Conservation (phyloP, 1,140 invertebrate genomes). For the Hesperophylax magnus region DNA sequence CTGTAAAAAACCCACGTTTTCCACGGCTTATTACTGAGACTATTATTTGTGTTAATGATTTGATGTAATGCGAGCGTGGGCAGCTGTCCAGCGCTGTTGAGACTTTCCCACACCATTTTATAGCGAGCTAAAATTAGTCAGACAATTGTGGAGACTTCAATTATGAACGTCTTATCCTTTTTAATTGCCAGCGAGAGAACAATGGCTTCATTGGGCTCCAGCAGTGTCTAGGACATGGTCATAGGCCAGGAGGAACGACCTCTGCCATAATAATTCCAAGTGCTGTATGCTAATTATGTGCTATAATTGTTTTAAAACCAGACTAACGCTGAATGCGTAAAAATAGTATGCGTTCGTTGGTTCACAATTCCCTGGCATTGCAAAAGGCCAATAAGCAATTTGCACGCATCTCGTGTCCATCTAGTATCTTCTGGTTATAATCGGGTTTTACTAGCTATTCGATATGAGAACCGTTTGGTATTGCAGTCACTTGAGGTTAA, state of each 20-base stretch:
- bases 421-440: no score
- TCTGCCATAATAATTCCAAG: no score
- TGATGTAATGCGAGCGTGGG: constrained; percentile 22
- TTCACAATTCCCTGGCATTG: no score
- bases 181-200: constrained; percentile 18
- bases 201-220: constrained; percentile 7
- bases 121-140: constrained; percentile 33
- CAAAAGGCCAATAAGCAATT: no score
- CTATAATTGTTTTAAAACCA: no score
- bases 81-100: background rate
- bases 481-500: no score
- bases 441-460: no score
- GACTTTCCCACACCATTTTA: constrained; percentile 32
- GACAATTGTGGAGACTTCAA: constrained; percentile 32
- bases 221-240: constrained; percentile 29
- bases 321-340: no score
- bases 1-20: background rate
- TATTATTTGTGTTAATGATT: background rate
- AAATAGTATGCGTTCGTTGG: no score
- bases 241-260: background rate
- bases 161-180: constrained; percentile 18
- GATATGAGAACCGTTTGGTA: no score
- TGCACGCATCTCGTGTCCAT: no score
- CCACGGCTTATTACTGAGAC: background rate
- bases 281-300: no score